Conservation (phyloP, 2,888 invertebrate genomes). For the Sicus ferrugineus region DNA sequence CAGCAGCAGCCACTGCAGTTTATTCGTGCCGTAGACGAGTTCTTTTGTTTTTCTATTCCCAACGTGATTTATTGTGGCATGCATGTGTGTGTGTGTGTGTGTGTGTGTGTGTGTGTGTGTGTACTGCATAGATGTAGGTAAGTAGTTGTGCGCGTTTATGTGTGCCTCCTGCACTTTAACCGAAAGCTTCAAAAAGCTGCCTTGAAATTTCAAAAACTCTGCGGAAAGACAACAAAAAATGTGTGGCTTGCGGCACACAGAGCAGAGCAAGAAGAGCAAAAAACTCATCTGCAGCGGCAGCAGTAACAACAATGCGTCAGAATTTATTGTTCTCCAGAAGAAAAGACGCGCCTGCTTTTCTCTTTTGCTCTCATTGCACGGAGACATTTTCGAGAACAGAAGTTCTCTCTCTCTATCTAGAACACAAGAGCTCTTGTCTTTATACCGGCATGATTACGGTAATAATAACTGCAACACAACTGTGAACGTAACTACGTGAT, state of each 20-base stretch:
- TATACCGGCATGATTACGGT: too few relatives aligned
- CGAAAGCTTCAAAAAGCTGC: constrained; percentile 23
- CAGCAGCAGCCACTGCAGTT: neutral
- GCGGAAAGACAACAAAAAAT: constrained; percentile 5
- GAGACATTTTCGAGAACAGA: too few relatives aligned
- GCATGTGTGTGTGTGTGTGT: neutral
- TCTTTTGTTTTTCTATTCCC: neutral
- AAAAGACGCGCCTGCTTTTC: constrained; percentile 24
- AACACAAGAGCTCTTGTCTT: too few relatives aligned
- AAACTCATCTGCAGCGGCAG: neutral
- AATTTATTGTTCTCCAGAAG: neutral
- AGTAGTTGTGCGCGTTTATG: neutral
- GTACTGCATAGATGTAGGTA: neutral
- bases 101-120: neutral
- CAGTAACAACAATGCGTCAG: constrained; percentile 6
- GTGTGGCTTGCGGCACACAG: neutral
- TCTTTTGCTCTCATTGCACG: too few relatives aligned
- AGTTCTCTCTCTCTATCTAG: too few relatives aligned
- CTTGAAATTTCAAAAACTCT: constrained; percentile 26
- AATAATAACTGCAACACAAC: too few relatives aligned
- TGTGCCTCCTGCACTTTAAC: neutral
- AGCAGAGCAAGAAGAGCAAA: neutral
- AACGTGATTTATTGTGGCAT: neutral
- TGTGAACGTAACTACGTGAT: too few relatives aligned
- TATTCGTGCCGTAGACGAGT: neutral